These are phyloP conservation scores for Chalcosyrphus nemorum DNA, from an alignment of 2,888 invertebrate genomes.

Conservation along the genomic window DNA sequence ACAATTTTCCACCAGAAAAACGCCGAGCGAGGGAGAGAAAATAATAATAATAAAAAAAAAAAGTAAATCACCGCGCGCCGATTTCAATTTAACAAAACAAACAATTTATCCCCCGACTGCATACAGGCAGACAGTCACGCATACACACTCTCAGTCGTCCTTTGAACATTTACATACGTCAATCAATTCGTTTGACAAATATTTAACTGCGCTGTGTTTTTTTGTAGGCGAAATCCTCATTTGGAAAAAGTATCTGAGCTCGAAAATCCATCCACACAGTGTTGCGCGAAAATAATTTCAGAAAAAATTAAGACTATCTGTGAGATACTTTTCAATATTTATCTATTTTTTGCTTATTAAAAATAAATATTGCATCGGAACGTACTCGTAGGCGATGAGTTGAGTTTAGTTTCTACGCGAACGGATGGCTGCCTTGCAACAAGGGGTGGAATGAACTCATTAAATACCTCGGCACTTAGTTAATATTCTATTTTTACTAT, in stretches of 20 bases:
- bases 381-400: conserved; percentile 29
- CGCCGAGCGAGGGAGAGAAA: no score
- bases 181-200: conserved; percentile 67
- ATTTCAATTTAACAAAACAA: conserved; percentile 61
- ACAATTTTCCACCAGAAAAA: neutral
- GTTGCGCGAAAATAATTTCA: neutral
- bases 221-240: no score
- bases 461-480: conserved; percentile 48
- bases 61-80: conserved; percentile 6
- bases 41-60: neutral
- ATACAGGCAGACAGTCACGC: neutral
- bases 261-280: no score
- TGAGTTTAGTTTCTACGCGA: conserved; percentile 20
- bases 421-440: conserved; percentile 54
- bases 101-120: conserved; percentile 48
- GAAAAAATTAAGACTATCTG: neutral
- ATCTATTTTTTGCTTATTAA: neutral
- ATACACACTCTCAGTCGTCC: conserved; percentile 20
- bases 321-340: neutral
- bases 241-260: no score
- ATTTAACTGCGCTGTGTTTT: conserved; percentile 53
- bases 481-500: conserved; percentile 48
- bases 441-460: conserved; percentile 68
- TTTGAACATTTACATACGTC: conserved; percentile 54
- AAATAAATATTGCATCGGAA: conserved; percentile 8